phyloP scores from a whole-genome alignment of 2,888 invertebrate species.

The Pristionchus mayeri region DNA sequence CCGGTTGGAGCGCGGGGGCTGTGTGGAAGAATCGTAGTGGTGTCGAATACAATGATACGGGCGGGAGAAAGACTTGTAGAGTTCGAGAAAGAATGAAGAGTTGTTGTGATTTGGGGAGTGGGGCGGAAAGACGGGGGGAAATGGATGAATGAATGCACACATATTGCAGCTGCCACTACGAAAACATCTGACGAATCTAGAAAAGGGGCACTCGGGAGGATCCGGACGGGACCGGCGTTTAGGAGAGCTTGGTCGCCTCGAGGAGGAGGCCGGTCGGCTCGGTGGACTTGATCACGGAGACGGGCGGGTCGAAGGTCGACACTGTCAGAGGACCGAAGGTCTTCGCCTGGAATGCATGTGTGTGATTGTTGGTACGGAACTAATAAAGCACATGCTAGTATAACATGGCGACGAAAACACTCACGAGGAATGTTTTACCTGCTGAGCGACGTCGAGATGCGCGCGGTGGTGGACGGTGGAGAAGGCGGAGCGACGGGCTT shows the following conservation, averaged over 20 bases:
- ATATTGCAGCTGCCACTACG: slow-evolving; percentile 33
- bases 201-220: background rate
- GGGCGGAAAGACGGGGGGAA: background rate
- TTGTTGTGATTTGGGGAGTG: slow-evolving; percentile 24
- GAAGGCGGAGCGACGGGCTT: slow-evolving; percentile 48
- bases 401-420: background rate
- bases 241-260: slow-evolving; percentile 40
- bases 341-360: slow-evolving; percentile 2
- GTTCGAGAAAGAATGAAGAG: background rate
- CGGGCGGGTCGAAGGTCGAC: slow-evolving; percentile 39
- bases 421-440: slow-evolving; percentile 7
- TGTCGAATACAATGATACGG: slow-evolving; percentile 12
- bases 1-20: background rate
- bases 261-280: slow-evolving; percentile 16
- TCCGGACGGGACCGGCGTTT: slow-evolving; percentile 16
- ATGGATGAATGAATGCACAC: background rate
- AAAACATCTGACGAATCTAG: slow-evolving; percentile 29
- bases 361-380: background rate
- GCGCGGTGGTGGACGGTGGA: slow-evolving; percentile 18
- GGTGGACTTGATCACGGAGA: slow-evolving; percentile 46
- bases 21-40: slow-evolving; percentile 6
- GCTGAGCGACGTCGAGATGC: slow-evolving; percentile 31
- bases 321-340: slow-evolving; percentile 36
- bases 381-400: background rate
- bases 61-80: background rate